Evolutionary conservation across 2,113 vertebrate species (phyloP).

Genomic region (Todiramphus chloris): DNA sequence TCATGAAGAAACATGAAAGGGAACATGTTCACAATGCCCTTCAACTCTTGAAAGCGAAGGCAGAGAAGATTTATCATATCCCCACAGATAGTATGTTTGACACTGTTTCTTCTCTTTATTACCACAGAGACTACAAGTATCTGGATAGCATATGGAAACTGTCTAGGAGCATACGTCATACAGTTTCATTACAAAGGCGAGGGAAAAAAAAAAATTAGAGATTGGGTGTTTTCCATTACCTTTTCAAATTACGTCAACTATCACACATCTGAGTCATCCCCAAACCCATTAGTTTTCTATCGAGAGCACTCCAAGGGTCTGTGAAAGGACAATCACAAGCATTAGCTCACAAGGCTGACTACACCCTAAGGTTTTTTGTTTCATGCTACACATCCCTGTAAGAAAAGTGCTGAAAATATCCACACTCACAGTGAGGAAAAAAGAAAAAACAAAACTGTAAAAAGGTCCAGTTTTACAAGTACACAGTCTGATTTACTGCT

Average conservation of each 20-base stretch:
- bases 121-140: background rate
- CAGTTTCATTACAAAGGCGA: slow-evolving; percentile 20
- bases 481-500: background rate
- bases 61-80: background rate
- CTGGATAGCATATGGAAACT: slow-evolving; percentile 34
- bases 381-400: background rate
- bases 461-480: background rate
- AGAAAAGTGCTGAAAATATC: background rate
- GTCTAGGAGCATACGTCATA: background rate
- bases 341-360: background rate
- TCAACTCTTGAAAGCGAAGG: background rate
- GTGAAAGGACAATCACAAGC: background rate
- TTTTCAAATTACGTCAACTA: slow-evolving; percentile 30
- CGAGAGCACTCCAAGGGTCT: background rate
- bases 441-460: background rate
- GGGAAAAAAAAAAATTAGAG: slow-evolving; percentile 1
- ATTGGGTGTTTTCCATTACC: slow-evolving; percentile 37
- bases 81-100: slow-evolving; percentile 4
- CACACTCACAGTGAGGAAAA: background rate
- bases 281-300: slow-evolving; percentile 1
- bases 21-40: background rate
- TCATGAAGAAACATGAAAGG: slow-evolving; percentile 21
- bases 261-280: slow-evolving; percentile 31
- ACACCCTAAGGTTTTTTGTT: background rate
- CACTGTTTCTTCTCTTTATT: slow-evolving; percentile 14